These are phyloP conservation scores for Cistogaster globosa DNA, from an alignment of 2,888 invertebrate species.

Conservation along the genomic window DNA sequence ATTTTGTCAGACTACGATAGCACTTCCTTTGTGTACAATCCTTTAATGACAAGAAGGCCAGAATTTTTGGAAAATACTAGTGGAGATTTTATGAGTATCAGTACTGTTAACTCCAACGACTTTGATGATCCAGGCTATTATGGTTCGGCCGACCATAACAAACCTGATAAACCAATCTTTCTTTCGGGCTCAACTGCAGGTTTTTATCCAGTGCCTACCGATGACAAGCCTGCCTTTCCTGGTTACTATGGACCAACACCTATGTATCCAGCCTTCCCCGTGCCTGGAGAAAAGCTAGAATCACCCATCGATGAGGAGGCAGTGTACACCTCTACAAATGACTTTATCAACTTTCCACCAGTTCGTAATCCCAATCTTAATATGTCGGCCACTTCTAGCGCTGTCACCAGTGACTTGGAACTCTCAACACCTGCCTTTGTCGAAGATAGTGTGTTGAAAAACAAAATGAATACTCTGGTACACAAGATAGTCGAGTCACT, in stretches of 20 bases:
- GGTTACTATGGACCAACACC: slow-evolving; percentile 82
- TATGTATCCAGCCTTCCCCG: slow-evolving; percentile 80
- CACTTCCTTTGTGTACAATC: slow-evolving; percentile 83
- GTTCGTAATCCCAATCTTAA: slow-evolving; percentile 93
- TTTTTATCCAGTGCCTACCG: slow-evolving; percentile 77
- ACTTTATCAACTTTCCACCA: slow-evolving; percentile 91
- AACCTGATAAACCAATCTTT: slow-evolving; percentile 67
- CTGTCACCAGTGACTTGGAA: slow-evolving; percentile 85
- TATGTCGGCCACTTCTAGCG: slow-evolving; percentile 85
- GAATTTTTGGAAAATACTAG: slow-evolving; percentile 52
- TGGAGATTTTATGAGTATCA: slow-evolving; percentile 74
- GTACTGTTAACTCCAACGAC: slow-evolving; percentile 79
- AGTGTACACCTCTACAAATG: slow-evolving; percentile 88
- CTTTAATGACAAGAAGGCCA: slow-evolving; percentile 78
- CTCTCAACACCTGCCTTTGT: slow-evolving; percentile 90
- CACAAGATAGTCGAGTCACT: slow-evolving; percentile 92
- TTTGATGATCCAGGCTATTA: slow-evolving; percentile 83
- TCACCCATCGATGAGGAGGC: slow-evolving; percentile 82
- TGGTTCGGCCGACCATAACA: slow-evolving; percentile 72
- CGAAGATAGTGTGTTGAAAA: slow-evolving; percentile 89
- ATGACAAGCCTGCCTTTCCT: slow-evolving; percentile 81
- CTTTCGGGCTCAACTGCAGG: slow-evolving; percentile 76
- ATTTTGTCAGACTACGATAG: slow-evolving; percentile 75
- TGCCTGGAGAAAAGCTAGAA: slow-evolving; percentile 79
- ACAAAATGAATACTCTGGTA: slow-evolving; percentile 92